Conservation (phyloP, 2,888 invertebrate species). For the Phragmatobia fuliginosa region DNA sequence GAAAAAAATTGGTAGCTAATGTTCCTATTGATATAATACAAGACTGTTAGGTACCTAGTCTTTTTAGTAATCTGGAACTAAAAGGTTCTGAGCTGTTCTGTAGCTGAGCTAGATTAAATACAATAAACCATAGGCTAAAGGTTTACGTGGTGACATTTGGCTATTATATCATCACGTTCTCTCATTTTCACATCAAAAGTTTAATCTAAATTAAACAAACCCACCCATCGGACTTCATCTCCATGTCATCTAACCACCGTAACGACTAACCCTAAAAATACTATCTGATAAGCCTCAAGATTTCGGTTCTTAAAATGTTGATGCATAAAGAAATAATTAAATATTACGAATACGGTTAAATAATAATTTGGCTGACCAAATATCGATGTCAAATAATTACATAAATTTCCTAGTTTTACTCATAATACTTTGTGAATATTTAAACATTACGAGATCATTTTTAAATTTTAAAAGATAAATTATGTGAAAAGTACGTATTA, state of each 20-base stretch:
- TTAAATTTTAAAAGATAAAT: background rate
- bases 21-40: constrained; percentile 30
- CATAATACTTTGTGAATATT: constrained; percentile 10
- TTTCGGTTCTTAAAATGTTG: constrained; percentile 19
- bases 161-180: constrained; percentile 44
- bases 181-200: constrained; percentile 51
- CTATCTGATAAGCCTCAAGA: constrained; percentile 24
- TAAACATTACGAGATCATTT: background rate
- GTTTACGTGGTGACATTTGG: constrained; percentile 65
- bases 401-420: constrained; percentile 8
- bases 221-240: constrained; percentile 44
- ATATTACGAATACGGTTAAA: constrained; percentile 5
- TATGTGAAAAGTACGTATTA: background rate
- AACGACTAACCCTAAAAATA: constrained; percentile 30
- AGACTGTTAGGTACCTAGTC: constrained; percentile 40
- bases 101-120: constrained; percentile 66
- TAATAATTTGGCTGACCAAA: constrained; percentile 4
- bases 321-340: constrained; percentile 5
- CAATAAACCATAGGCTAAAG: constrained; percentile 64
- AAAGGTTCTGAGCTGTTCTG: no score
- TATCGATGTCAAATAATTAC: constrained; percentile 14
- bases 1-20: constrained; percentile 28
- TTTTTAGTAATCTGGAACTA: constrained; percentile 31
- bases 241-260: constrained; percentile 33
- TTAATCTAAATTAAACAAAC: constrained; percentile 37